Percentiles rank a stretch among this genome's conserved stretches.
Conservation (phyloP, 1,140 invertebrate species). For the Penaeus chinensis region DNA sequence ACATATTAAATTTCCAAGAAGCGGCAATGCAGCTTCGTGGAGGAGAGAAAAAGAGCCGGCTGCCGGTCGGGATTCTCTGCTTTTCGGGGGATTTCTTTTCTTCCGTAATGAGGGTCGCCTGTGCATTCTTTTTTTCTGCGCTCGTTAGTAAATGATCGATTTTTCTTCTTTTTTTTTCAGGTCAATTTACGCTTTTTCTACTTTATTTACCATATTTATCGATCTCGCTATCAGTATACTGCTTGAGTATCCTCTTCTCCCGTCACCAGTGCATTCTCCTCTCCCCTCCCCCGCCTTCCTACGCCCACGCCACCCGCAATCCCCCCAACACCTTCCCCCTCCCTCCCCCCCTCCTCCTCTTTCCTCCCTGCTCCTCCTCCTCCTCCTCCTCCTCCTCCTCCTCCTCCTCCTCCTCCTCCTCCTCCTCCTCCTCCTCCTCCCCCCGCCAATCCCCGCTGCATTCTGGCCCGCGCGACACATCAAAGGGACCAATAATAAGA, state of each 20-base stretch:
- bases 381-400: neutral
- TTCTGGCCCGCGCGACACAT: slow-evolving; percentile 23
- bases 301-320: neutral
- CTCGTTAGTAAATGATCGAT: no score
- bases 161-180: no score
- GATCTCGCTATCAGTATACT: neutral
- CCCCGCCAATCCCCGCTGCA: slow-evolving; percentile 11
- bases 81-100: no score
- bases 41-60: no score
- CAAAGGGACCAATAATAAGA: slow-evolving; percentile 48
- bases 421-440: neutral
- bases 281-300: neutral
- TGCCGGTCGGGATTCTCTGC: no score
- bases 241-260: no score
- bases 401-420: neutral
- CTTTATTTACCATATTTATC: neutral
- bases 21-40: no score
- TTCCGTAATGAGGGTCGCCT: no score
- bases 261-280: neutral
- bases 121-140: no score
- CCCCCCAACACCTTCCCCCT: neutral
- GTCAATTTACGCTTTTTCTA: no score
- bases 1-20: no score
- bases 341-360: slow-evolving; percentile 5
- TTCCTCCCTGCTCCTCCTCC: neutral